phyloP scores from a whole-genome alignment of 2,113 vertebrate species.

The Mirounga angustirostris region DNA sequence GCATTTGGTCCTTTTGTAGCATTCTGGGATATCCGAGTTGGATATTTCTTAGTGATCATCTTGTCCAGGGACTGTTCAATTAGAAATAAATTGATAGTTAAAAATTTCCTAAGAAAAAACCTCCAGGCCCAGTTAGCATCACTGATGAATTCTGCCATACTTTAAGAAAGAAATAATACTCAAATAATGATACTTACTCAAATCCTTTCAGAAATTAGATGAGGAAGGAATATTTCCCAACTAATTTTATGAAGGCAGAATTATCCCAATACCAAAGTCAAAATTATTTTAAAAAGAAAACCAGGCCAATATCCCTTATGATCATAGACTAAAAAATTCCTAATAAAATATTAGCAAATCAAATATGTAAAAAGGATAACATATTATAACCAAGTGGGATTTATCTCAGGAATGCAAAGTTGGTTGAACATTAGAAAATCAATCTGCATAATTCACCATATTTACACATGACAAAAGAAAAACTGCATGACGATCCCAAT shows the following conservation, averaged over 20 bases:
- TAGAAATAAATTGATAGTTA: conserved; percentile 25
- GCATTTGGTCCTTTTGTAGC: background rate
- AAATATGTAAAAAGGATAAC: background rate
- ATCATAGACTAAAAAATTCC: conserved; percentile 29
- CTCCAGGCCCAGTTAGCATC: background rate
- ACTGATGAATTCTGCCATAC: background rate
- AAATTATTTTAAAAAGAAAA: conserved; percentile 54
- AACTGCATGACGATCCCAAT: background rate
- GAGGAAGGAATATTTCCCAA: conserved; percentile 4
- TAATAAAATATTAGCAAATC: background rate
- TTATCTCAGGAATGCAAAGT: background rate
- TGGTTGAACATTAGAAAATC: conserved; percentile 8
- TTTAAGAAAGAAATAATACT: conserved; percentile 46
- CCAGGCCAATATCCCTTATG: background rate
- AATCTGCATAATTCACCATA: background rate
- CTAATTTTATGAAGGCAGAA: conserved; percentile 48
- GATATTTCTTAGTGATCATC: background rate
- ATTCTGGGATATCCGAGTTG: background rate
- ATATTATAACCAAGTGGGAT: background rate
- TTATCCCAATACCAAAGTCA: background rate
- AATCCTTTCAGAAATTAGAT: conserved; percentile 44
- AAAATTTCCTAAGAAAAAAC: background rate
- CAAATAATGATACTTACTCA: background rate
- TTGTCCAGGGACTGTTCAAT: conserved; percentile 15
- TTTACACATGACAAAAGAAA: background rate